Evolutionary conservation across 2,113 vertebrate species (phyloP).

Genomic region (Eretmochelys imbricata): DNA sequence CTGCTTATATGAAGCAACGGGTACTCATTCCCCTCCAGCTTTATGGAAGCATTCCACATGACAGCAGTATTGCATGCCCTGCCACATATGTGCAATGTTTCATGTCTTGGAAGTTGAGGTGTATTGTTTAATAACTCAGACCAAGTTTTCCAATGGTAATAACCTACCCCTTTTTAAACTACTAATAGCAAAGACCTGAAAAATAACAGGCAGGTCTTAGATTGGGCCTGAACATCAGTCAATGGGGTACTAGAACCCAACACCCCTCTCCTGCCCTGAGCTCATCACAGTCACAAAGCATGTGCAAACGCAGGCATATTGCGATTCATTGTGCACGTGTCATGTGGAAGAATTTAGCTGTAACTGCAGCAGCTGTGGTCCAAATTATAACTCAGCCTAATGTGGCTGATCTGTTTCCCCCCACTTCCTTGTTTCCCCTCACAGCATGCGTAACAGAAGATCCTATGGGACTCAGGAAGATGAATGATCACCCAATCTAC

Average conservation of each 20-base stretch:
- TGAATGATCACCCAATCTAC: background rate
- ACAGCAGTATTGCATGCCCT: background rate
- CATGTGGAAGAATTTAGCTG: conserved; percentile 76
- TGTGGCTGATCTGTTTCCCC: background rate
- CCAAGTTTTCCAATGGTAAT: background rate
- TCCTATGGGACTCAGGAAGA: background rate
- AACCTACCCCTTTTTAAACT: background rate
- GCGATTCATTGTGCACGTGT: conserved; percentile 62
- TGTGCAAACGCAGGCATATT: conserved; percentile 49
- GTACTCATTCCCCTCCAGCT: background rate
- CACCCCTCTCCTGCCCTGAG: conserved; percentile 53
- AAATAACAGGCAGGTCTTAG: conserved; percentile 3
- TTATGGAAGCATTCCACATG: fast-evolving
- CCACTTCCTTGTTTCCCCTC: background rate
- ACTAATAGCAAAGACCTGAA: background rate
- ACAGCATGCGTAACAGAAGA: background rate
- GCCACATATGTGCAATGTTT: background rate
- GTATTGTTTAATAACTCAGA: background rate
- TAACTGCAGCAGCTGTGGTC: conserved; percentile 47
- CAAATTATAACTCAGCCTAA: conserved; percentile 44
- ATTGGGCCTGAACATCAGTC: background rate
- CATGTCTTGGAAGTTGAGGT: background rate
- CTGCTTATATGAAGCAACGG: background rate
- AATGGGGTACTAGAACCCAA: conserved; percentile 24
- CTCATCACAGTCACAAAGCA: conserved; percentile 53